A percentile compares a stretch with the other conserved stretches of the same genome.
phyloP scores from a whole-genome alignment of 35 echinoderm and acorn worm genomes.

The Patiria miniata region DNA sequence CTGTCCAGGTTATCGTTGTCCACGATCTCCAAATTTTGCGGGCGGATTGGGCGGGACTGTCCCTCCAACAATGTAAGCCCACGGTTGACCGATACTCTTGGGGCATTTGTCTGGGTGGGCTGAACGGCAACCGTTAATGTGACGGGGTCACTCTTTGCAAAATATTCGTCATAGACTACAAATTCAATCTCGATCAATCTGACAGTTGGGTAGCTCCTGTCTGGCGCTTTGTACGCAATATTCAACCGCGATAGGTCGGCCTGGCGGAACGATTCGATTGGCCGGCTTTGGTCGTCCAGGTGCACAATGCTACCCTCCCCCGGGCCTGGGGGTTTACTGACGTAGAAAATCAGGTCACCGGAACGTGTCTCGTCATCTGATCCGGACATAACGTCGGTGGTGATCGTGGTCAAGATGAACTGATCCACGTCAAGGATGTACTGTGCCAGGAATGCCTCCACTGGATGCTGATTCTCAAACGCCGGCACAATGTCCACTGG shows the following conservation, averaged over 20 bases:
- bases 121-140: conserved; percentile 81
- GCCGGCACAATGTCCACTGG: conserved; percentile 68
- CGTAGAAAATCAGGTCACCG: conserved; percentile 74
- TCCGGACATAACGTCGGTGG: conserved; percentile 73
- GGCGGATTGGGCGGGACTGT: conserved; percentile 79
- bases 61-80: conserved; percentile 93
- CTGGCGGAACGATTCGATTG: conserved; percentile 89
- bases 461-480: conserved; percentile 87
- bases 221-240: conserved; percentile 93
- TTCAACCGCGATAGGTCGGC: conserved; percentile 75
- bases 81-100: conserved; percentile 78
- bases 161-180: conserved; percentile 78
- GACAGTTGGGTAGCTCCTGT: conserved; percentile 64
- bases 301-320: conserved; percentile 91
- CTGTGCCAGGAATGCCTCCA: conserved; percentile 66
- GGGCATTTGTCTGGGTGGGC: conserved; percentile 76
- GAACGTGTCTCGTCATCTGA: conserved; percentile 82
- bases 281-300: conserved; percentile 83
- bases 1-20: conserved; percentile 89
- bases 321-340: conserved; percentile 61
- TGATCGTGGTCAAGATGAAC: conserved; percentile 89
- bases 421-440: conserved; percentile 91
- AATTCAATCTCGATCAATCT: conserved; percentile 71
- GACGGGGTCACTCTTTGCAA: conserved; percentile 73
- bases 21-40: conserved; percentile 77